Percentiles rank a stretch among this genome's conserved stretches.
Conservation (phyloP, 2,797 vertebrate species). For the Ctenopoma kingsleyae region DNA sequence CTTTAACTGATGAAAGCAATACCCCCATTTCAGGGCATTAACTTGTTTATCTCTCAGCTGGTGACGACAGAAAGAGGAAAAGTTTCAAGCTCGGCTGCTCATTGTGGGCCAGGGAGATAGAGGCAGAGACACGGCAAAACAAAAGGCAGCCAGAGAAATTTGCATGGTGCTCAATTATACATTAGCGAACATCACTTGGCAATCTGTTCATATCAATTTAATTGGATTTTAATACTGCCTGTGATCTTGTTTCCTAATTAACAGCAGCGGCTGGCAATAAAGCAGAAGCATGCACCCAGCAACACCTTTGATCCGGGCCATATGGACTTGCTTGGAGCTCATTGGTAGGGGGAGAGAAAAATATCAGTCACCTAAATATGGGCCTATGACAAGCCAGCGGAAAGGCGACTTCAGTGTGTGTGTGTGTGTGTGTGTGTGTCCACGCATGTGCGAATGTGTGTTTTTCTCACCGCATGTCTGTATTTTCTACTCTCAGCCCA, state of each 20-base stretch:
- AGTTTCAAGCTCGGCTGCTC: conserved; percentile 95
- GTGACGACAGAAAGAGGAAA: conserved; percentile 83
- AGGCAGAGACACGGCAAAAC: conserved; percentile 86
- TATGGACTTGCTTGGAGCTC: conserved; percentile 95
- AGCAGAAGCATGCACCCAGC: conserved; percentile 99
- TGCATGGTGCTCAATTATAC: conserved; percentile 99
- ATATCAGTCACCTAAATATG: conserved; percentile 89
- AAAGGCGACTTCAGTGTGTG: conserved; percentile 60
- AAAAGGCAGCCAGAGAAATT: conserved; percentile 99
- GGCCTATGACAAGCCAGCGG: conserved; percentile 85
- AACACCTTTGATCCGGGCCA: conserved; percentile 99
- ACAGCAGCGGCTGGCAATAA: conserved; percentile 99
- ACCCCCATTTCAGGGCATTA: conserved; percentile 91
- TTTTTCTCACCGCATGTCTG: conserved; percentile 59
- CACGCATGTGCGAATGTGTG: conserved; percentile 49
- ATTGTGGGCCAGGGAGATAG: conserved; percentile 90
- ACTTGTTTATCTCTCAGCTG: conserved; percentile 95
- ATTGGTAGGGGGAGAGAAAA: conserved; percentile 85
- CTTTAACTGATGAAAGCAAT: conserved; percentile 83
- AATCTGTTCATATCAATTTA: conserved; percentile 99
- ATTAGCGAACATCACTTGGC: conserved; percentile 99
- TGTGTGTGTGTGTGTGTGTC: conserved; percentile 49
- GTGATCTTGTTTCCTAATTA: conserved; percentile 99
- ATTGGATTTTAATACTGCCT: conserved; percentile 99
- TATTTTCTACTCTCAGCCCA: conserved; percentile 40